These are phyloP conservation scores for Cygnus olor DNA, from an alignment of 2,797 vertebrate species.

Conservation along the genomic window DNA sequence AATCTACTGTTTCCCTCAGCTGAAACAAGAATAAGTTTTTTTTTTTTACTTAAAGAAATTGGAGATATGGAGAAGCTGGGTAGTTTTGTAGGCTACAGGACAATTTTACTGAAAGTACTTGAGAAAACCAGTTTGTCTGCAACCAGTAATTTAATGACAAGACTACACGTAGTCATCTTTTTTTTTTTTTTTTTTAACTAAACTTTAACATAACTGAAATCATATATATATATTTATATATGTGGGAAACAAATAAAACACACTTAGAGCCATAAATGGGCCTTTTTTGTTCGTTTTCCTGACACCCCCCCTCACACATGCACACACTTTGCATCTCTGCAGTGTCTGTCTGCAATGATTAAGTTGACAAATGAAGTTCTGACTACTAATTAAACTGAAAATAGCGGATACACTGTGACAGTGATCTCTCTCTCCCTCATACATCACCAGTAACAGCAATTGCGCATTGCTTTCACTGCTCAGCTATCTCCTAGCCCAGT, in stretches of 20 bases:
- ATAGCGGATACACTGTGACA: conserved; percentile 47
- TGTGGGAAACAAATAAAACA: conserved; percentile 36
- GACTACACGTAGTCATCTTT: background rate
- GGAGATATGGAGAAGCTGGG: background rate
- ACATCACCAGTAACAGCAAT: conserved; percentile 2
- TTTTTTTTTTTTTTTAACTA: background rate
- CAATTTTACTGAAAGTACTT: background rate
- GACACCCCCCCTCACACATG: background rate
- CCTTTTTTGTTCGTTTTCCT: conserved; percentile 14
- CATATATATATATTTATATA: background rate
- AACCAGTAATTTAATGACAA: conserved; percentile 2
- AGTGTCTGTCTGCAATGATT: conserved; percentile 59
- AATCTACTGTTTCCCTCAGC: background rate
- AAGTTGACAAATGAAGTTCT: conserved; percentile 72
- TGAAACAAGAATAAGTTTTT: conserved; percentile 14
- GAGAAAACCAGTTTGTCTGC: background rate
- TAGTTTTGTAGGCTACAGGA: background rate
- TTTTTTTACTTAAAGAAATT: background rate
- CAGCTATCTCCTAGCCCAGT: background rate
- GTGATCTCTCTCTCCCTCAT: conserved; percentile 41
- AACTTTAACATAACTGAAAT: conserved; percentile 34
- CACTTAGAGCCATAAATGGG: background rate
- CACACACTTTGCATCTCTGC: conserved; percentile 7
- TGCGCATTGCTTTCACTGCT: background rate
- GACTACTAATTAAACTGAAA: conserved; percentile 71